Evolutionary conservation across 2,888 invertebrate species (phyloP), one percentile per base, ranked within the genome.

Genomic region (Drosophila setosimentum): DNA sequence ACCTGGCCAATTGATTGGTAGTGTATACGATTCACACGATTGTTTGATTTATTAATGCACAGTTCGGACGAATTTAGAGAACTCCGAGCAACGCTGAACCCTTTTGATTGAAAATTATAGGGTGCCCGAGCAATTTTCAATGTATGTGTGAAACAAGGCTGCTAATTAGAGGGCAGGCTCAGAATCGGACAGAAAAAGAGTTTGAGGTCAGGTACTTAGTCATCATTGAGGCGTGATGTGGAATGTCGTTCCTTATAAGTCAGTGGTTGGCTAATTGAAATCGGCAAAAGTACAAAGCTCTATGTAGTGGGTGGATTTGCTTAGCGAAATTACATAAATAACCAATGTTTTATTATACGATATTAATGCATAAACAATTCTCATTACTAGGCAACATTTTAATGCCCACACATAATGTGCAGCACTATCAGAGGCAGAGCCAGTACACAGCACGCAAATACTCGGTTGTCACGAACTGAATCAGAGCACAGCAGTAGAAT

Each of bases 401-500:
- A 87, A 76, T 91, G 79, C 92, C 92, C 86, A 82, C 91, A 69
- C 92, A 92, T 89, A 93, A 92, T 90, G 91, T 93, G 67, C 92
- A 93, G 75, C 92, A 92, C 86, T 93, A 92, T 93, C 93, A 93
- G 88, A 92, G 93, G 88, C 92, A 93, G 87, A 92, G 93, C 87
- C 92, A 93, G 87, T 93, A 91, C 85, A 84, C 92, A 62, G 83
- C 92, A 68, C 92, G 93, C 87, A 93, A 93, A 90, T 93, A 93
- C 87, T 93, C 93, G 71, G 92, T 93, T 68, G 85, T 92, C 78
- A 89, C 92, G 80, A 87, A 87, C 82, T 87, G 87, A 80, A 60
- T 80, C 89, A 79, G 60, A 78, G 55, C 72, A 72, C 50, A 59
- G 73, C 61, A 73, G 62, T 57, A 72, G 64, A 60, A 75, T 58